Evolutionary conservation across 2,797 vertebrate species (phyloP), one percentile per base, ranked within the genome.

Genomic region (Tragelaphus eurycerus): DNA sequence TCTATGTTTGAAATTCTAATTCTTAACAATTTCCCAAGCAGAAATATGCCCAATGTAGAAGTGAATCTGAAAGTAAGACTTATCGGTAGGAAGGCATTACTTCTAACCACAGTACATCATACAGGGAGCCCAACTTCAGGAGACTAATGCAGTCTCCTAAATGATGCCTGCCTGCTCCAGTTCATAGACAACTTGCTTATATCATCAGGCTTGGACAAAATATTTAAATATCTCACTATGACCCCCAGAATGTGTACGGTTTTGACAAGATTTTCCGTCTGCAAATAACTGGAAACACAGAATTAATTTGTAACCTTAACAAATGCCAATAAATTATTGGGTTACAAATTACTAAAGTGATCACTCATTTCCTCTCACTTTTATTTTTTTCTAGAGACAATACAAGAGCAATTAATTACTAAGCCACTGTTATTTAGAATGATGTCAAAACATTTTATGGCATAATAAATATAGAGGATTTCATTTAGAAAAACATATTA

Each of bases 341-440:
- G 2, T 59, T 71, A 74, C 50, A 85, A 79, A 67, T 54, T 7
- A 95, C 23, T 71, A 76, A 93, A 84, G 15, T 54, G 4, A 48
- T 83, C 14, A 1, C 1, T 89, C 25, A 48, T 96, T 94, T 86
- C n/a, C 31, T 78, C 43, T 85, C 12, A 50, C 92, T 88, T 90
- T 59, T 19, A 64, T 93, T 95, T 90, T 97, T 57, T 54, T 48
- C 57, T 74, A 31, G 15, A 60, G 21, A 62, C 46, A 25, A 67
- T 52, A 81, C 1, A 67, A 46, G 43, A 94, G 16, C 15, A 90
- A 46, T 74, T 94, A 92, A 94, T 67, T 96, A 59, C 8, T 89
- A 86, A 96, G 34, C 76, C 4, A n/a, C 16, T 71, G 48, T 97
- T 97, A 86, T 52, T 92, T 95, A 95, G 7, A 64, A 79, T 50